Conservation (phyloP, 2,888 invertebrate genomes). For the Glyphotaelius pellucidus region DNA sequence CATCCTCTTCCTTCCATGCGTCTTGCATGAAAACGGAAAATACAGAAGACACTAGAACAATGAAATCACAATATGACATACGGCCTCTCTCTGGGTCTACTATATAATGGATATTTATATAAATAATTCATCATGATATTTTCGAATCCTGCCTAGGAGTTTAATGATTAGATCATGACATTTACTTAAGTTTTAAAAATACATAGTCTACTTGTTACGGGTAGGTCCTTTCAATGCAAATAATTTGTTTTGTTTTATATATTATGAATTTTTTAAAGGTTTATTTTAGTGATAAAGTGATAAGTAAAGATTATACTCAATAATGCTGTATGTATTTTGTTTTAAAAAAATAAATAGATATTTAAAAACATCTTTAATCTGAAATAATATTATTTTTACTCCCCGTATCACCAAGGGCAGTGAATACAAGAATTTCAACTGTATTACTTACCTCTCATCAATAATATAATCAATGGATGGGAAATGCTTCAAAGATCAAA, state of each 20-base stretch:
- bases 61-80: no score
- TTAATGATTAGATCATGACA: no score
- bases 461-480: background rate
- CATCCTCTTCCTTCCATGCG: no score
- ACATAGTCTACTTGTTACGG: background rate
- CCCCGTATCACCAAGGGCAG: background rate
- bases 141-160: no score
- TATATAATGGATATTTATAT: no score
- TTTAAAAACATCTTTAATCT: background rate
- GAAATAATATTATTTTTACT: background rate
- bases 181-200: no score
- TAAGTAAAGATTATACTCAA: background rate
- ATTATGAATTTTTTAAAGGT: background rate
- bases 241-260: background rate
- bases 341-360: no score
- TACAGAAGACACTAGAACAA: no score
- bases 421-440: background rate
- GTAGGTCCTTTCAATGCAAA: background rate
- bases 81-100: no score
- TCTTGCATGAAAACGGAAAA: no score
- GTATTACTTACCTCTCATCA: background rate
- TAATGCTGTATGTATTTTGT: background rate
- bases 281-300: background rate
- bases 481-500: background rate
- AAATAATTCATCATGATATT: no score